Base-by-base conservation (phyloP, 1,140 invertebrate species). In the Drosophila sucinea region DNA sequence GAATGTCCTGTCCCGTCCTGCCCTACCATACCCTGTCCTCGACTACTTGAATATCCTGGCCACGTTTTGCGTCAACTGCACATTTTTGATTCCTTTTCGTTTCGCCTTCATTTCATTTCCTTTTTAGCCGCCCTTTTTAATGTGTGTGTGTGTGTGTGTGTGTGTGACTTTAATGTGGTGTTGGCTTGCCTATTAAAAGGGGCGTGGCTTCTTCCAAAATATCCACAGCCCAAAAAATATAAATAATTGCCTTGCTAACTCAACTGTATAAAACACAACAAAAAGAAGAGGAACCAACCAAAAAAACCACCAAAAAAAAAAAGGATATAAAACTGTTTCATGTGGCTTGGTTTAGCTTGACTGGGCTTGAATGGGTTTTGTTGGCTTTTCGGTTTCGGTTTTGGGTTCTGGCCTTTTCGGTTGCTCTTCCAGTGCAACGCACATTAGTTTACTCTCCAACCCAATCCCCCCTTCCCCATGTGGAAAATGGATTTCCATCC, bases 201-300 rank as follows among this genome's bases (percentile, higher is more conserved):
- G 38, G 38, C 30, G 60, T n/a, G 40, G 5, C 7, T 4, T 10
- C 3, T 11, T 4, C 35, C 8, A 3, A 38, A 25, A n/a, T 35
- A 60, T 8, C 29, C 55, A 51, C 11, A 47, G 33, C 41, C 44
- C 32, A 41, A 79, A 83, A 64, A 77, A 73, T 65, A 89, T 89
- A 89, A 89, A 89, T 89, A 89, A 89, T 89, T 89, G 84, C 84
- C 79, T 78, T 89, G 84, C 80, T 83, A 81, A 81, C 84, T 89
- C 84, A 89, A 78, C 84, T 80, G 83, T 82, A 75, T 81, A 54
- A 58, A 51, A 51, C 23, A 51, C 44, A 47, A 47, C 44, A 47
- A 47, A 6, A 23, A 6, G 17, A 25, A 3, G n/a, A 17, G 17
- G 25, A 51, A 2, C 8, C 8, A 4, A 11, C 8, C 10, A 6